Conservation (phyloP, 2,797 vertebrate species). For the Leucoraja ocellata region DNA sequence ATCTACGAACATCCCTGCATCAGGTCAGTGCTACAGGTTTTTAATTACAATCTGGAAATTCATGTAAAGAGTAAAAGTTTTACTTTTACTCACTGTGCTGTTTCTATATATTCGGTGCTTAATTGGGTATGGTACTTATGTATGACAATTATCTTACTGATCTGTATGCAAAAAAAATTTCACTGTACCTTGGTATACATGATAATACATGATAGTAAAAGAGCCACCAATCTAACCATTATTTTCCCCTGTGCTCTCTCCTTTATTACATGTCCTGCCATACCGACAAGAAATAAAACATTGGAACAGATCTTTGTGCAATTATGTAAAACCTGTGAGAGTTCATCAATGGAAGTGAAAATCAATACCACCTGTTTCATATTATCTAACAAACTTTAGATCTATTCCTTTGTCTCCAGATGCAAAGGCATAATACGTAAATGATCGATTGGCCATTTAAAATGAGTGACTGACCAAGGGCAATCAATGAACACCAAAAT, state of each 20-base stretch:
- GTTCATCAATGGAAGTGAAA: not conserved
- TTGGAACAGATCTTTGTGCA: not conserved
- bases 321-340: not conserved
- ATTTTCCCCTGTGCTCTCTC: not conserved
- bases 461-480: not conserved
- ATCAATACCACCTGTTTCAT: not conserved
- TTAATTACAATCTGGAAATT: not conserved
- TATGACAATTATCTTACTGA: too few species aligned
- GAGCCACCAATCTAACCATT: not conserved
- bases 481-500: not conserved
- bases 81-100: too few species aligned
- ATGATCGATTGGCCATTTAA: not conserved
- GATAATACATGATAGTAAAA: too few species aligned
- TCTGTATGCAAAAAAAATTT: too few species aligned
- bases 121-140: too few species aligned
- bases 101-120: too few species aligned
- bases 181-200: too few species aligned
- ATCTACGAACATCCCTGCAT: not conserved
- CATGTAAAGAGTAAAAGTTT: not conserved
- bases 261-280: not conserved
- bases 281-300: not conserved
- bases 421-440: not conserved
- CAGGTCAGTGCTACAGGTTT: not conserved
- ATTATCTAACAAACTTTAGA: not conserved
- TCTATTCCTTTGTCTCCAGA: not conserved